phyloP scores from a whole-genome alignment of 2,113 vertebrate genomes.

The Merops nubicus region DNA sequence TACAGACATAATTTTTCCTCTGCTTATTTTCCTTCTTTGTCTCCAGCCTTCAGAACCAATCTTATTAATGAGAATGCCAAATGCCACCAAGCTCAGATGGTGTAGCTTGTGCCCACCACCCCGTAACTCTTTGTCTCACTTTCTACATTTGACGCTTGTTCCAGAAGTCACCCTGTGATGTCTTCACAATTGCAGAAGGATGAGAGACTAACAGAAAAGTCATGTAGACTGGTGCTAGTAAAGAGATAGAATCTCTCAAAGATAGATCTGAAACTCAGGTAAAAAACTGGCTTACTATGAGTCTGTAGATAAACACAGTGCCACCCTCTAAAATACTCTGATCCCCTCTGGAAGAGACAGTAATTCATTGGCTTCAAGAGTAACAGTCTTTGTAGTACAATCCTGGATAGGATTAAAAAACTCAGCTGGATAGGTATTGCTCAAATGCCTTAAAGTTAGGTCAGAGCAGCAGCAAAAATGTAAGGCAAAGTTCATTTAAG shows the following conservation, averaged over 20 bases:
- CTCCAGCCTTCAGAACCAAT: background rate
- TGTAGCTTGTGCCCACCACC: accelerated
- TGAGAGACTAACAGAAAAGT: background rate
- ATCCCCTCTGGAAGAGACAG: background rate
- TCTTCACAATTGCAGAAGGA: background rate
- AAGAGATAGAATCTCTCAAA: background rate
- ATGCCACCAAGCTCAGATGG: background rate
- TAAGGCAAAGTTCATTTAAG: background rate
- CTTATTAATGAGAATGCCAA: background rate
- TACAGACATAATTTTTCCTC: background rate
- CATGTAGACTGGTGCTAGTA: background rate
- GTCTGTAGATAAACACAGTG: background rate
- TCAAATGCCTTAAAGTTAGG: background rate
- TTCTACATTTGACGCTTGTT: background rate
- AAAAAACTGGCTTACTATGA: background rate
- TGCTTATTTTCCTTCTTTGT: background rate
- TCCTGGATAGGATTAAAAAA: background rate
- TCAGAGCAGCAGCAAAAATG: background rate
- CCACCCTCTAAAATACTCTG: background rate
- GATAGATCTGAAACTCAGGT: background rate
- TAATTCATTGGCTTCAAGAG: background rate
- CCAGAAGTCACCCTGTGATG: background rate
- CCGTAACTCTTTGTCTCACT: background rate
- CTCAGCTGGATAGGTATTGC: background rate
- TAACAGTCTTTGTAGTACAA: background rate